Base-by-base conservation (phyloP, 2,888 invertebrate genomes). In the Hypercompe scribonia region DNA sequence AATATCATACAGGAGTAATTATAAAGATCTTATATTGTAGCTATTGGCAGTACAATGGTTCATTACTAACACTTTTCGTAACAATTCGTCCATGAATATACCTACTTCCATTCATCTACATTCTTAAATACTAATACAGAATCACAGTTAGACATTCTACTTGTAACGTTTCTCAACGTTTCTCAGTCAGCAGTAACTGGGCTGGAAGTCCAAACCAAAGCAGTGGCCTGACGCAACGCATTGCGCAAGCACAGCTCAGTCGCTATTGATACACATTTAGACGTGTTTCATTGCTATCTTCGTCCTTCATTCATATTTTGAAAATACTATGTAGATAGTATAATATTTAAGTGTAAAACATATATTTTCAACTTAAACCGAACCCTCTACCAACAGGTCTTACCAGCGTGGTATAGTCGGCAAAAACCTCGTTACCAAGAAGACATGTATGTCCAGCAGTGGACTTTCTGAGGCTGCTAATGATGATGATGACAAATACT, bases 201-300 rank as follows among this genome's bases (percentile, higher is more conserved):
- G 70, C 73, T 71, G 71, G 72, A 69, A 72, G 76, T 73, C 71
- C 72, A 65, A 78, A 78, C 77, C 74, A 72, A 72, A 83, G 79
- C 81, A 73, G 74, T 78, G 80, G 81, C 78, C 81, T 88, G 87
- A 85, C 88, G 86, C 88, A 89, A 89, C 76, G 54, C 28, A 72
- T 90, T 89, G 88, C 87, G 89, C 86, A 90, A 90, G 80, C 78
- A 77, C 74, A 79, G 78, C 68, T 71, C 71, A 73, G 72, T 73
- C 64, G 76, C 67, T 66, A 70, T 42, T 72, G 39, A 63, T 70
- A 73, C 70, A 71, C 66, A 76, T 74, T 80, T 68, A 63, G 61
- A 68, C 65, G 10, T 61, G 63, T 63, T 68, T 75, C 61, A 18
- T n/a, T 61, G 42, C 54, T 70, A 66, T 72, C 36, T 67, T 74